A percentile compares a stretch with the other conserved stretches of the same genome.
phyloP scores from a whole-genome alignment of 2,113 vertebrate species.

The Hiodon alosoides region DNA sequence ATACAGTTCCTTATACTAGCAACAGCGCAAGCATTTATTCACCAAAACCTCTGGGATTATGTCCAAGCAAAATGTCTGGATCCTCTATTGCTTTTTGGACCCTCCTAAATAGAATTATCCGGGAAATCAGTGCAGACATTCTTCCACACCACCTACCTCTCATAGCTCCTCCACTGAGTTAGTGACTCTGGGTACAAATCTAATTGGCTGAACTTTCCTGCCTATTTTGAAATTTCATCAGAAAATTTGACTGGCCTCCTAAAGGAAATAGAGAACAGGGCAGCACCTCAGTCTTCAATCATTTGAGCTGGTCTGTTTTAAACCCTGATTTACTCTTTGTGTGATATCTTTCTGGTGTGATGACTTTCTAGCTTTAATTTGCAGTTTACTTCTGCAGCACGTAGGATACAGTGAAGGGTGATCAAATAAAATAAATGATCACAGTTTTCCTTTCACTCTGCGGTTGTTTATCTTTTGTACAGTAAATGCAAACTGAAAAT shows the following conservation, averaged over 20 bases:
- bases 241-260: not conserved
- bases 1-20: not conserved
- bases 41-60: not conserved
- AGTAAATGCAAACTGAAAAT: not conserved
- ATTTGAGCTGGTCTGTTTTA: no score
- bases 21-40: not conserved
- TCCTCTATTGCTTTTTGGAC: not conserved
- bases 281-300: not conserved
- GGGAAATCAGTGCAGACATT: conserved; percentile 19
- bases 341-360: no score
- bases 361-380: no score
- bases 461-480: not conserved
- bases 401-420: no score
- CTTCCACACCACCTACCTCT: not conserved
- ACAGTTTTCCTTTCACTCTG: conserved; percentile 1
- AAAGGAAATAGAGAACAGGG: not conserved
- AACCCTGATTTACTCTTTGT: no score
- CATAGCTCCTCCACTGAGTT: conserved; percentile 1
- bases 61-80: not conserved
- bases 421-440: no score
- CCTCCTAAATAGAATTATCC: conserved; percentile 9
- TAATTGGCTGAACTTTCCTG: not conserved
- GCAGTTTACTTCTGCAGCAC: no score
- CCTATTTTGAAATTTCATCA: conserved; percentile 6
- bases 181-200: not conserved